Evolutionary conservation across 37 sponge, comb jelly and placozoan genomes (phyloP), one percentile per base, ranked within the genome.

Genomic region (Eunapius fragilis): DNA sequence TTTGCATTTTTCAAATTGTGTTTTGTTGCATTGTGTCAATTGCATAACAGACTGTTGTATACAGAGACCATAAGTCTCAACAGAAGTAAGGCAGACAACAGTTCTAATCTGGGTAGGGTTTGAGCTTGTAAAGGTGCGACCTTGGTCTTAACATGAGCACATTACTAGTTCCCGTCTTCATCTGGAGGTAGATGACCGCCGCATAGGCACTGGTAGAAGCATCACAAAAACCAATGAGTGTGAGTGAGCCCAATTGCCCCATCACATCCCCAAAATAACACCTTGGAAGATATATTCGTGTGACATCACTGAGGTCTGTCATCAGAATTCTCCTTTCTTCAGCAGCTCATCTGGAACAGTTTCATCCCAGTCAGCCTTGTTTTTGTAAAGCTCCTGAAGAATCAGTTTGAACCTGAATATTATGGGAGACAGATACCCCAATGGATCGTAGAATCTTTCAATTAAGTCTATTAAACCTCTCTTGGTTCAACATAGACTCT

Each of bases 151-250:
- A n/a, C n/a, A n/a, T n/a, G n/a, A n/a, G 67, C 23, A 47, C 17
- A 5, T 3, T 48, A 2, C 47, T 31, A 27, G 47, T n/a, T 30
- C 78, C 58, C 11, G 83, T 88, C 58, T 68, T 78, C 26, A 71
- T 26, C 9, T 85, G 23, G 23, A 85, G 37, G 68, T 90, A 90
- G 38, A 90, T 76, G 0, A 90, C 90, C 0, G 90, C 90, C 2
- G 90, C 86, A 70, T 81, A 90, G 24, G 90, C 86, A 23, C 31
- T 76, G 38, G 71, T 80, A 22, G 90, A 85, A 31, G 90, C 86
- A 76, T 90, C 86, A 73, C 90, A 90, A 47, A 85, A 90, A 19
- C 86, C 90, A 85, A 73, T 84, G 37, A 88, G 88, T 4, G 82
- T 75, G 69, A 67, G 14, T 67, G 87, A 87, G 7, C 11, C 35